These are phyloP conservation scores for Drosophila asahinai DNA, from an alignment of 1,140 invertebrate genomes.

Conservation along the genomic window DNA sequence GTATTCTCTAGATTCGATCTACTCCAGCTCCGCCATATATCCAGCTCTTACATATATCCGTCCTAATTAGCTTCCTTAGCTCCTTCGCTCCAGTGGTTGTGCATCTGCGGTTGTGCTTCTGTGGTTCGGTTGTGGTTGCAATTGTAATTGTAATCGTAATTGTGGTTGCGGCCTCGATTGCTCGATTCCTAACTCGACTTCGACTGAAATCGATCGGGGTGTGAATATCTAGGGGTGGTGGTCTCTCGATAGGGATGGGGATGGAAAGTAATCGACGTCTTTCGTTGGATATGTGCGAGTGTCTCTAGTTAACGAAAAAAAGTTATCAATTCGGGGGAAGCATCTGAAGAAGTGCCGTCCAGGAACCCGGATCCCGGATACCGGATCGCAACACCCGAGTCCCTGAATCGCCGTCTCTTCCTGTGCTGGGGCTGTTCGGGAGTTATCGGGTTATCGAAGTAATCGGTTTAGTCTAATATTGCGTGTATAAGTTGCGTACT, in stretches of 20 bases:
- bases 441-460: slow-evolving; percentile 32
- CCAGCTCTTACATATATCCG: slow-evolving; percentile 29
- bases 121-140: slow-evolving; percentile 43
- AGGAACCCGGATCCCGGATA: background rate
- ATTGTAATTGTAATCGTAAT: slow-evolving; percentile 45
- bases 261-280: slow-evolving; percentile 56
- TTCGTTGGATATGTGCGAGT: slow-evolving; percentile 54
- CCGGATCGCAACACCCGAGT: background rate
- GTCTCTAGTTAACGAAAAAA: slow-evolving; percentile 44
- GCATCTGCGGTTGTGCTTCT: slow-evolving; percentile 41
- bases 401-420: background rate
- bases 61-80: slow-evolving; percentile 5
- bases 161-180: slow-evolving; percentile 37
- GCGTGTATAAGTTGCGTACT: slow-evolving; percentile 51
- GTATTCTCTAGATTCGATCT: slow-evolving; percentile 48
- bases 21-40: slow-evolving; percentile 2
- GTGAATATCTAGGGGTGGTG: slow-evolving; percentile 45
- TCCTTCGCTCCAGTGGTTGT: slow-evolving; percentile 49
- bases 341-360: slow-evolving; percentile 6
- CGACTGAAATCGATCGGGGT: background rate
- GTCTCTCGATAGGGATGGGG: slow-evolving; percentile 45
- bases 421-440: slow-evolving; percentile 17
- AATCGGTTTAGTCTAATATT: slow-evolving; percentile 51
- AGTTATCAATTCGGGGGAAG: slow-evolving; percentile 26
- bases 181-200: slow-evolving; percentile 4